Evolutionary conservation across 2,888 invertebrate species (phyloP), one percentile per base, ranked within the genome.

Genomic region (Stramonita haemastoma): DNA sequence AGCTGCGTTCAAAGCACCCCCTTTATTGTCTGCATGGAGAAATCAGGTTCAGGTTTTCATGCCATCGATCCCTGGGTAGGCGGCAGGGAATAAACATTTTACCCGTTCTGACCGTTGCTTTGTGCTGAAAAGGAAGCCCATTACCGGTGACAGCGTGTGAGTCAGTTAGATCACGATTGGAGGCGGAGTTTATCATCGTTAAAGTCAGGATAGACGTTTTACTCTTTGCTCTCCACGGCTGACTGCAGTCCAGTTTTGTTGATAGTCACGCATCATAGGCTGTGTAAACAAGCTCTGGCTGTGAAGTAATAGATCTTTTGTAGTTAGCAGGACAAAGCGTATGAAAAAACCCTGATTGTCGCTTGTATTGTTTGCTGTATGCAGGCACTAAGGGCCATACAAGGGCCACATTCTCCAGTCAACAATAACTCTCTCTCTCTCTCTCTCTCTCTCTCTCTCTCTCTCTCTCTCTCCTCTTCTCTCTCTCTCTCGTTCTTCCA

Each of bases 401-500:
- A n/a, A n/a, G n/a, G n/a, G n/a, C n/a, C n/a, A n/a, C n/a, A n/a
- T n/a, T n/a, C n/a, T n/a, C n/a, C n/a, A n/a, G n/a, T n/a, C n/a
- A n/a, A n/a, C n/a, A n/a, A n/a, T n/a, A n/a, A n/a, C n/a, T n/a
- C n/a, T n/a, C 17, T 60, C 17, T 60, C 17, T 60, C 60, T 60
- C 17, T 17, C 17, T 60, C 17, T 60, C 60, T 60, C 17, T 60
- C 60, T 60, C 60, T 15, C 17, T 60, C 17, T 60, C 60, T 60
- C 17, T 8, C 17, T 60, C 60, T 60, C 13, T 60, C 8, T 60
- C 15, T 26, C 60, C 29, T 22, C 57, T 89, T 56, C 86, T 90
- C 84, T 88, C 90, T 90, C 87, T 89, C 66, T 90, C 84, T 79
- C 88, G 70, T 81, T 86, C 86, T 86, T 81, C 79, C 88, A 79